These are phyloP conservation scores for Heliconius himera DNA, from an alignment of 1,140 invertebrate genomes.

Conservation along the genomic window DNA sequence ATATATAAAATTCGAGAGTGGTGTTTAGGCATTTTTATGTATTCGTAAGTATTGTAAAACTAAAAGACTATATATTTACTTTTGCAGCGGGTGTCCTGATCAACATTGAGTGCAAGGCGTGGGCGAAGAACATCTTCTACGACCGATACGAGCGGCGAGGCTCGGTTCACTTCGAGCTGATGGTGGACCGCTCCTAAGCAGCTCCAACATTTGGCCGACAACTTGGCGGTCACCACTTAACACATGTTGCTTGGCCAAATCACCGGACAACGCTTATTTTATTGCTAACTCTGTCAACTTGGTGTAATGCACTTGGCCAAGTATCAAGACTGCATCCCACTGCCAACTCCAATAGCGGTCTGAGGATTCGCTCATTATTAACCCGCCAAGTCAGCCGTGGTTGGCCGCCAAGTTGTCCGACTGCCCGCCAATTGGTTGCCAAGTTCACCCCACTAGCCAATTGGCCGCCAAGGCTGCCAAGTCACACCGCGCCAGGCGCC, in stretches of 20 bases:
- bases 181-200: conserved; percentile 87
- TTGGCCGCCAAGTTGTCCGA: conserved; percentile 43
- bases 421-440: conserved; percentile 44
- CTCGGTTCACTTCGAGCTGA: conserved; percentile 96
- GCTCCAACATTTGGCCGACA: conserved; percentile 35
- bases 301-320: conserved; percentile 32
- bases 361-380: conserved; percentile 16
- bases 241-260: conserved; percentile 39
- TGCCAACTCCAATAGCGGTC: conserved; percentile 37
- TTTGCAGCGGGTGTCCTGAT: conserved; percentile 91
- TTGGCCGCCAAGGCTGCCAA: conserved; percentile 47
- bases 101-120: conserved; percentile 98
- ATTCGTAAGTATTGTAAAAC: not conserved
- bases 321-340: conserved; percentile 33
- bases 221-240: conserved; percentile 43
- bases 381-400: conserved; percentile 35
- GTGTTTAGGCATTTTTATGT: not conserved
- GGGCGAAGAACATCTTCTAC: conserved; percentile 95
- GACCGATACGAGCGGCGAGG: conserved; percentile 94
- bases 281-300: conserved; percentile 30
- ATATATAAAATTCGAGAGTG: too few relatives aligned
- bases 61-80: not conserved
- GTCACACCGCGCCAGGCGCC: conserved; percentile 48
- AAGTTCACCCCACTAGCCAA: conserved; percentile 39
- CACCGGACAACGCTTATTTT: conserved; percentile 36